Percentiles rank a stretch among this genome's conserved stretches.
These are phyloP conservation scores for Drosophila anceps DNA, from an alignment of 2,888 invertebrate genomes.

Conservation along the genomic window DNA sequence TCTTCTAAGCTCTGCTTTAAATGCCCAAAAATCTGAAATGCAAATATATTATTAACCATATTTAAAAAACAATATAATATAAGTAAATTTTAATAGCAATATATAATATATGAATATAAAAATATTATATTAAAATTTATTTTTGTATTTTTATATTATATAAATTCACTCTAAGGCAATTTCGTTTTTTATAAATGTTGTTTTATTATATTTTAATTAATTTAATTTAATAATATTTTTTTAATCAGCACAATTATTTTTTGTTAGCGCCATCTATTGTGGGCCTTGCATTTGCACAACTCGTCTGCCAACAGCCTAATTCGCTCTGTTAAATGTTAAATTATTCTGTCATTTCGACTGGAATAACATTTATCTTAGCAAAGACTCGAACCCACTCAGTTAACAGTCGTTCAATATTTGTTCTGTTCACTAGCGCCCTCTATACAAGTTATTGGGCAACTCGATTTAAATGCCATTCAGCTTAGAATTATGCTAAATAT, in stretches of 20 bases:
- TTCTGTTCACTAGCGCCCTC: slow-evolving; percentile 33
- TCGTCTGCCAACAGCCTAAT: neutral
- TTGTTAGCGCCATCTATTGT: slow-evolving; percentile 42
- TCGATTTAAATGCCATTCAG: slow-evolving; percentile 21
- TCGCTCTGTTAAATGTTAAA: neutral
- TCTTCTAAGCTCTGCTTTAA: slow-evolving; percentile 2
- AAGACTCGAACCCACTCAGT: slow-evolving; percentile 37
- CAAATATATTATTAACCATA: neutral
- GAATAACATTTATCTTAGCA: slow-evolving; percentile 5
- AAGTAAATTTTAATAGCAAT: neutral
- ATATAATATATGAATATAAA: no score
- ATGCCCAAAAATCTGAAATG: neutral
- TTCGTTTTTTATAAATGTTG: no score
- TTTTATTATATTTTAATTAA: no score
- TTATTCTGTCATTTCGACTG: neutral
- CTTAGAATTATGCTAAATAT: slow-evolving; percentile 28
- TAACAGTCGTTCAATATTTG: neutral
- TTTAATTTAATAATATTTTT: neutral
- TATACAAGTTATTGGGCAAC: neutral
- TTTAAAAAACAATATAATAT: neutral
- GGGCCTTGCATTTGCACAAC: neutral
- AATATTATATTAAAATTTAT: neutral
- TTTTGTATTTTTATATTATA: neutral
- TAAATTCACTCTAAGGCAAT: no score
- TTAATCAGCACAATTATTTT: no score